Base-by-base conservation (phyloP, 2,888 invertebrate species). In the Globia sparganii region DNA sequence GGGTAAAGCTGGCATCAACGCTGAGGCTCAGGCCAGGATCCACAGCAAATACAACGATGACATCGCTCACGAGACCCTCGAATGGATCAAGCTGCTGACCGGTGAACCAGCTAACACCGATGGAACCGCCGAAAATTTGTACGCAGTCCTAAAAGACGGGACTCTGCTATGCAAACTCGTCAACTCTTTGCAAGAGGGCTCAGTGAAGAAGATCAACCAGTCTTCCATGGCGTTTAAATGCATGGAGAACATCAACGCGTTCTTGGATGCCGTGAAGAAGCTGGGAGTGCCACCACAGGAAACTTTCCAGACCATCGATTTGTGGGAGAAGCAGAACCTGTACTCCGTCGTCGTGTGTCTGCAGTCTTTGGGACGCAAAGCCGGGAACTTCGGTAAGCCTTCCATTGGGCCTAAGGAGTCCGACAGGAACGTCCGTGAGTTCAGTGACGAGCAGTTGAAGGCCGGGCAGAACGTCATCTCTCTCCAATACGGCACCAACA, bases 191-290 rank as follows among this genome's bases (percentile, higher is more conserved):
- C 97, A 99, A 93, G 98, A 98, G 31, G 99, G 98, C 4, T 97
- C 98, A 15, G 98, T 99, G 72, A 99, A 99, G 97, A 99, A 99
- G 96, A 97, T 99, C 91, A 99, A 99, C 95, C 97, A 98, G 90
- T 98, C 98, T 69, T 97, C 98, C 88, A 98, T 99, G 98, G 99
- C 99, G 71, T 99, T 99, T 96, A 99, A 99, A 94, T 99, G 99
- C 96, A 99, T 99, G 99, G 99, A 99, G 95, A 99, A 99, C 94
- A 99, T 99, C 90, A 99, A 99, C 94, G 98, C 98, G 61, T 99
- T 99, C 95, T 96, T 99, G 83, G 98, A 98, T 87, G 98, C 98
- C 31, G 99, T 98, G 72, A 98, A 98, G 93, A 97, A 97, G 84
- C 96, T 99, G 84, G 99, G 99, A 68, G 99, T 99, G 37, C 98